Conservation (phyloP, 92 coral and sea anemone genomes). For the Pocillopora meandrina region DNA sequence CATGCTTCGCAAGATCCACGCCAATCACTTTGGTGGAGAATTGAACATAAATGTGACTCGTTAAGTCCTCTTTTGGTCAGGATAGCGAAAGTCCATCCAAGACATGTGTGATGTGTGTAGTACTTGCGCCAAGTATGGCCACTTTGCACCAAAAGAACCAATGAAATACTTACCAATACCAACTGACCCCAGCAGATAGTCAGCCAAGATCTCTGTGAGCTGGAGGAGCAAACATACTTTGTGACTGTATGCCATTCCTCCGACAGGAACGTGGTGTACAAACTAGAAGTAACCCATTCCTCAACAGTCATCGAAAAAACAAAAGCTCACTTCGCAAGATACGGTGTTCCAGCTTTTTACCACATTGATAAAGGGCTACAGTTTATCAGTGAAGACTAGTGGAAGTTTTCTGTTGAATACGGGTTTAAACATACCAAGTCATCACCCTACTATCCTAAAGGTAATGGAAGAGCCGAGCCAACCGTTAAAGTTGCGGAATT, state of each 20-base stretch:
- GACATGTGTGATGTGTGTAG: conserved; percentile 42
- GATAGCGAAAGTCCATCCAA: conserved; percentile 32
- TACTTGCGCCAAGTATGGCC: conserved; percentile 53
- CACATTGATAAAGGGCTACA: conserved; percentile 53
- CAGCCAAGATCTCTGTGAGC: conserved; percentile 52
- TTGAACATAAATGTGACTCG: conserved; percentile 46
- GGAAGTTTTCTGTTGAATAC: conserved; percentile 29
- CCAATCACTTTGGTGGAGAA: conserved; percentile 42
- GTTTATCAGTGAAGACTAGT: conserved; percentile 29
- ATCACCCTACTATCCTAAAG: conserved; percentile 57
- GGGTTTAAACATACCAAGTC: conserved; percentile 58
- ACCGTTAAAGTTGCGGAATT: conserved; percentile 55
- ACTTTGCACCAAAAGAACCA: conserved; percentile 55
- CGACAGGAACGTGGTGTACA: conserved; percentile 56
- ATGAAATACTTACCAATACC: conserved; percentile 40
- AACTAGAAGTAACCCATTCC: conserved; percentile 37
- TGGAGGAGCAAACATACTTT: conserved; percentile 13
- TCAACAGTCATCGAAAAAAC: conserved; percentile 42
- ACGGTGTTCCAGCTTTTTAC: conserved; percentile 46
- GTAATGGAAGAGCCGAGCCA: conserved; percentile 62
- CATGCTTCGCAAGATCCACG: conserved; percentile 49
- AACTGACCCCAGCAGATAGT: conserved; percentile 38
- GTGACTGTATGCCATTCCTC: conserved; percentile 59
- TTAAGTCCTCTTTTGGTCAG: conserved; percentile 59
- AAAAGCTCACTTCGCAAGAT: conserved; percentile 56